phyloP scores from a whole-genome alignment of 2,113 vertebrate genomes.

The Sorex fumeus region DNA sequence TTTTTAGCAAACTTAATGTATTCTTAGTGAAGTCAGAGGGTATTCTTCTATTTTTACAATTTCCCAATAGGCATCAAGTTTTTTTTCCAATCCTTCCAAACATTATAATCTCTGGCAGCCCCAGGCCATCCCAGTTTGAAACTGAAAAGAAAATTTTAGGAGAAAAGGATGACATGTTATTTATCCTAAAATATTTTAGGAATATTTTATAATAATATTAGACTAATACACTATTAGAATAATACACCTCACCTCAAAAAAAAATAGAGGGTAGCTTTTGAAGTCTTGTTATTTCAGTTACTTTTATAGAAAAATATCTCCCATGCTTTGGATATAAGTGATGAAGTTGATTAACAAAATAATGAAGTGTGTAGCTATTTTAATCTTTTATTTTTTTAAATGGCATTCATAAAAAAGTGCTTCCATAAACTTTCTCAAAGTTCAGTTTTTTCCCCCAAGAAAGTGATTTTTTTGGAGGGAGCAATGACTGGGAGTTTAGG shows the following conservation, averaged over 20 bases:
- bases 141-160: slow-evolving; percentile 28
- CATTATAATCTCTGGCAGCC: slow-evolving; percentile 4
- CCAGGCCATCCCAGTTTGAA: slow-evolving; percentile 50
- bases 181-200: slow-evolving; percentile 60
- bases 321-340: background rate
- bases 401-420: background rate
- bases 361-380: background rate
- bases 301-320: slow-evolving; percentile 27
- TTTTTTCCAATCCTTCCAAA: background rate
- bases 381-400: slow-evolving; percentile 39
- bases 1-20: background rate
- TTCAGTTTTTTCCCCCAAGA: too few relatives aligned
- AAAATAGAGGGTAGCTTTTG: background rate
- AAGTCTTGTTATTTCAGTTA: background rate
- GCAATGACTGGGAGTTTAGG: too few relatives aligned
- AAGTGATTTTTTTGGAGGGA: too few relatives aligned
- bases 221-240: too few relatives aligned
- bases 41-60: background rate
- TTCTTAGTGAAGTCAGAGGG: background rate
- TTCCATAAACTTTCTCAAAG: background rate
- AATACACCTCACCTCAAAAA: background rate
- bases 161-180: slow-evolving; percentile 51
- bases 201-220: too few relatives aligned
- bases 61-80: background rate
- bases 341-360: background rate